Base-by-base conservation (phyloP, 2,797 vertebrate genomes). In the Potorous gilbertii region DNA sequence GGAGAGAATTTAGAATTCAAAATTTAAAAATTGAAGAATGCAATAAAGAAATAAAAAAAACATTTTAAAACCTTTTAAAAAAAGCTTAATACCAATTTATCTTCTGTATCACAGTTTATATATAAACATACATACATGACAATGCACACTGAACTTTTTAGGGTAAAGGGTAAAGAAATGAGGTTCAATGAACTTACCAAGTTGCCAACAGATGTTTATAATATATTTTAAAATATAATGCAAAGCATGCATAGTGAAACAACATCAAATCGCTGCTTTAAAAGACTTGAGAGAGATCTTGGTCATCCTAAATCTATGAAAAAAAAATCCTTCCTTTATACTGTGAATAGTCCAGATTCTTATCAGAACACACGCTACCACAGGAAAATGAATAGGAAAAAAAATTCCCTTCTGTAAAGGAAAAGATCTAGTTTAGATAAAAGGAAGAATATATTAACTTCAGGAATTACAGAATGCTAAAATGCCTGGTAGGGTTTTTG, bases 381-480 rank as follows among this genome's bases (percentile, higher is more conserved):
- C 18, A 74, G n/a, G 16, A 40, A 74, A 74, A 6, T 21, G 3
- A 74, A 40, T n/a, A 16, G 14, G 16, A 18, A 74, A 62, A 56
- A 74, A 74, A 66, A 52, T 52, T 66, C 4, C 18, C n/a, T 40
- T 74, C 14, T 16, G 1, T 40, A 74, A 40, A 74, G n/a, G 34
- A n/a, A 40, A 74, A 74, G n/a, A 40, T 40, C 16, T n/a, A 93
- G 9, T 57, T 50, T 94, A 16, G 92, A 94, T 40, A 94, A 59
- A 87, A 94, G 56, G 18, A 1, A 91, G 21, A 96, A 56, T 91
- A 55, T 0, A 34, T 94, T 52, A 96, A 59, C 2, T 54, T 59
- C 81, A 31, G 50, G 24, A 92, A 34, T 92, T 29, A 59, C 16
- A 55, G 95, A 92, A 92, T 93, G 91, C 0, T 94, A 93, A 91